A percentile compares a stretch with the other conserved stretches of the same genome.
Evolutionary conservation across 1,140 invertebrate species (phyloP).

Genomic region (Campoletis sonorensis): DNA sequence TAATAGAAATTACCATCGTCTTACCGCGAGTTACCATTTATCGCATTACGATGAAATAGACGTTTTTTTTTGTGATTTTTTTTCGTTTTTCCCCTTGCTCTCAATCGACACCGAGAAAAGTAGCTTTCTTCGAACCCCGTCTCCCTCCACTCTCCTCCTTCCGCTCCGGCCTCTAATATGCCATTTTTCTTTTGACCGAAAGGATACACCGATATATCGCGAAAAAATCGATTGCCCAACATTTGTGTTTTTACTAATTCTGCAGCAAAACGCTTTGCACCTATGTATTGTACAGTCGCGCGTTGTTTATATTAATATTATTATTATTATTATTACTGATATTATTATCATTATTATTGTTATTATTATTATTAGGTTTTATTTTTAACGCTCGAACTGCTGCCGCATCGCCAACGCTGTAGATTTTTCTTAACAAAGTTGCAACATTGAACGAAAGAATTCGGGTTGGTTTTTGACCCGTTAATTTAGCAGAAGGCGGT

Average conservation of each 20-base stretch:
- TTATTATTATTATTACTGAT: too few species aligned
- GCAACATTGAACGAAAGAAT: too few species aligned
- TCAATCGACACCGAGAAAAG: constrained; percentile 56
- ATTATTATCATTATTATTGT: too few species aligned
- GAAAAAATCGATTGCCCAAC: constrained; percentile 14
- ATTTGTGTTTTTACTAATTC: neutral
- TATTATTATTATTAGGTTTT: too few species aligned
- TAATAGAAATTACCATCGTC: constrained; percentile 30
- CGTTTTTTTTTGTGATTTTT: neutral
- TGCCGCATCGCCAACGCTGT: too few species aligned
- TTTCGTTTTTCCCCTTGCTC: neutral
- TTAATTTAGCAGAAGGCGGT: too few species aligned
- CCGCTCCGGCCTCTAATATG: neutral
- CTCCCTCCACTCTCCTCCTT: neutral
- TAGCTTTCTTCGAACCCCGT: constrained; percentile 42
- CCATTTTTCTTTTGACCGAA: constrained; percentile 18
- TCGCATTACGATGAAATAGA: constrained; percentile 41
- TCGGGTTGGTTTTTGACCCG: too few species aligned
- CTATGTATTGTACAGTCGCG: constrained; percentile 36
- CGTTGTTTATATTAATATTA: too few species aligned
- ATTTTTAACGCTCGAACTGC: too few species aligned
- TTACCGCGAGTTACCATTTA: too few species aligned
- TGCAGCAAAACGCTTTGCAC: constrained; percentile 36
- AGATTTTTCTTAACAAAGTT: too few species aligned
- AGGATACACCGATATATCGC: constrained; percentile 9